Evolutionary conservation across 2,888 invertebrate genomes (phyloP).

Genomic region (Odontocolon sp.): DNA sequence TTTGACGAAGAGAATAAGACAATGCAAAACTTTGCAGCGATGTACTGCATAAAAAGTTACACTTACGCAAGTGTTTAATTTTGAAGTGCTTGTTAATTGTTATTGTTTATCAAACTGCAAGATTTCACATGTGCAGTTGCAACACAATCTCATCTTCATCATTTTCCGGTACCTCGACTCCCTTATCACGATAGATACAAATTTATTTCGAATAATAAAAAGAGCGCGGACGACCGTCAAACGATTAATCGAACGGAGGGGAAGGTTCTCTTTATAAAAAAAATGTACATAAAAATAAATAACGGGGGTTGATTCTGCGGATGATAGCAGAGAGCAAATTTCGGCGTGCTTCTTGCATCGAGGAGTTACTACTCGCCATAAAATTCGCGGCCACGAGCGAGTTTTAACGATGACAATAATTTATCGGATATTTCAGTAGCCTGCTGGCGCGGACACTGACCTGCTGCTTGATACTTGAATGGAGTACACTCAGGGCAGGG

Average conservation of each 20-base stretch:
- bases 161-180: no score
- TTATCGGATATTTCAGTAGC: slow-evolving; percentile 74
- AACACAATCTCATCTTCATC: no score
- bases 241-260: not conserved
- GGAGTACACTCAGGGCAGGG: slow-evolving; percentile 42
- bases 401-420: slow-evolving; percentile 75
- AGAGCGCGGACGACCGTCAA: slow-evolving; percentile 29
- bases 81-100: no score
- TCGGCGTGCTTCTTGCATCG: slow-evolving; percentile 62
- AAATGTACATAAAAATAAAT: not conserved
- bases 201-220: slow-evolving; percentile 18
- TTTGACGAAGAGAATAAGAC: no score
- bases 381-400: slow-evolving; percentile 64
- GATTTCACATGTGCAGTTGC: no score
- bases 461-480: slow-evolving; percentile 57
- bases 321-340: slow-evolving; percentile 58
- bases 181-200: not conserved
- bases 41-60: no score
- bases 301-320: not conserved
- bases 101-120: no score
- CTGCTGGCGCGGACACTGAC: slow-evolving; percentile 68
- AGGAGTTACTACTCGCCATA: slow-evolving; percentile 68
- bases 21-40: no score
- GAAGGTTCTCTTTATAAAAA: not conserved
- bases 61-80: no score